Evolutionary conservation across 2,888 invertebrate species (phyloP).

Genomic region (Clitarchus hookeri): DNA sequence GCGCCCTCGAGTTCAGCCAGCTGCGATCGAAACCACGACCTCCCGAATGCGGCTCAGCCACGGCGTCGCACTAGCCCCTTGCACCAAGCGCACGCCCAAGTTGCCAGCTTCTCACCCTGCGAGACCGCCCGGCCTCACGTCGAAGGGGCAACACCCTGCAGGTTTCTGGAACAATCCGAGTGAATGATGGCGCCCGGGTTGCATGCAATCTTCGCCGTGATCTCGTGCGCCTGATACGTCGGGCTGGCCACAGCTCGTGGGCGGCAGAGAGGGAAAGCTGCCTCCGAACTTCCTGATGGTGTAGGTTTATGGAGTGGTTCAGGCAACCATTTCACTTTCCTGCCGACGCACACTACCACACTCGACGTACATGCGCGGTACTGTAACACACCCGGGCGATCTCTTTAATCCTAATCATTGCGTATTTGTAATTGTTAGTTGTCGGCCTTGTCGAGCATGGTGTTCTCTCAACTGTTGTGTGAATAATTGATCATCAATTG

Average conservation of each 20-base stretch:
- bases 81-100: no score
- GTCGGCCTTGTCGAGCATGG: no score
- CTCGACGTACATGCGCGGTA: background rate
- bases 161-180: background rate
- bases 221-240: background rate
- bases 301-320: background rate
- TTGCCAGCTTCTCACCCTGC: no score
- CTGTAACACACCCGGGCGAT: no score
- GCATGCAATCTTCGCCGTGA: background rate
- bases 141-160: background rate
- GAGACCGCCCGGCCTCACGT: background rate
- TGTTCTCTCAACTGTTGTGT: no score
- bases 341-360: background rate
- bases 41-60: background rate
- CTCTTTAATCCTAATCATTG: no score
- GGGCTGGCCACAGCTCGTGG: background rate
- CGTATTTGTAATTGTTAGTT: no score
- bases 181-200: background rate
- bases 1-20: no score
- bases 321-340: background rate
- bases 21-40: no score
- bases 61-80: background rate
- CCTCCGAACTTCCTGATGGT: background rate
- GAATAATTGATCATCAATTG: no score
- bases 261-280: constrained; percentile 5